Base-by-base conservation (phyloP, 1,140 invertebrate genomes). In the Acromyrmex heyeri region DNA sequence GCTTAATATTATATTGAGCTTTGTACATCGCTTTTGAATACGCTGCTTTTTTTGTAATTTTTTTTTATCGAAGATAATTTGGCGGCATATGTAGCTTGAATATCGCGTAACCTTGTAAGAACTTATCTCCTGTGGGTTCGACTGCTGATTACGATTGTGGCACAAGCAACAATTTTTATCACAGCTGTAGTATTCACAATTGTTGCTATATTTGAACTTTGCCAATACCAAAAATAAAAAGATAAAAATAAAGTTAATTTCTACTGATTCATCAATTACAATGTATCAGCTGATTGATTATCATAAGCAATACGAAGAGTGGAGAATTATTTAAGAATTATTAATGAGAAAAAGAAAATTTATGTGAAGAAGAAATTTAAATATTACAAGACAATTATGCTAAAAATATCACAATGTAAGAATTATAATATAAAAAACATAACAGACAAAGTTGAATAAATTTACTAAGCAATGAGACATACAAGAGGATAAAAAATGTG, bases 91-190 rank as follows among this genome's bases (percentile, higher is more conserved):
- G 55, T 48, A 21, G 78, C 2, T 16, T 44, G 21, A 57, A 1
- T 48, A 59, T 59, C 53, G 10, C 21, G 53, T 82, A 73, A 82
- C 55, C 65, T 57, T 82, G 67, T 30, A 72, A 82, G 24, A 48
- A 73, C 30, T 82, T 82, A 82, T 82, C 79, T 82, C 24, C 59
- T 61, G 50, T 2, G 55, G 12, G 34, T 82, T 59, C 18, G 34
- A 48, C 79, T 82, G 53, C 6, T 67, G 65, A 69, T 82, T 82
- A 57, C 10, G 21, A 8, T 82, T 30, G 34, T 61, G 38, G 34
- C 53, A 82, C 21, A 48, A 18, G n/a, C 77, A 55, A 72, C 24
- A 55, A 55, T n/a, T 2, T 73, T 44, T 30, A 82, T 82, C 67
- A 38, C 48, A 70, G n/a, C n/a, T 82, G 21, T 82, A 38, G 14